A percentile compares a stretch with the other conserved stretches of the same genome.
These are phyloP conservation scores for Spilosoma lubricipeda DNA, from an alignment of 2,888 invertebrate genomes.

Conservation along the genomic window DNA sequence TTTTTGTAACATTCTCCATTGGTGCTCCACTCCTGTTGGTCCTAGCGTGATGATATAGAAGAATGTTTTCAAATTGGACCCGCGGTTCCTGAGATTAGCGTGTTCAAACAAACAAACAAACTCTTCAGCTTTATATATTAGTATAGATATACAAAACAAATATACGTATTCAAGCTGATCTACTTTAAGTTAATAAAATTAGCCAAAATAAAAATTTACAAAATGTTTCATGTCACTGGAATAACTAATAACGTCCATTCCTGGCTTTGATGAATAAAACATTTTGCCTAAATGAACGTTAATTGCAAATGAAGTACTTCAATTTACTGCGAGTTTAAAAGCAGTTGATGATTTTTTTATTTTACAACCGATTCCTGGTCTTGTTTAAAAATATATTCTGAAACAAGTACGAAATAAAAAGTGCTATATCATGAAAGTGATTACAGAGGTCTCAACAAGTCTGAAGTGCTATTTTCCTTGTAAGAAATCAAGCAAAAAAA, in stretches of 20 bases:
- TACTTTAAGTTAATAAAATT: not conserved
- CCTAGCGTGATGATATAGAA: too few species aligned
- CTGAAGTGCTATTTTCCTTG: not conserved
- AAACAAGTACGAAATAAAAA: not conserved
- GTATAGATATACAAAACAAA: too few species aligned
- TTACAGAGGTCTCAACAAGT: not conserved
- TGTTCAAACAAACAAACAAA: too few species aligned
- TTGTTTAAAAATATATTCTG: not conserved
- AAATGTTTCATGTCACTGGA: not conserved
- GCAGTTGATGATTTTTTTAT: not conserved
- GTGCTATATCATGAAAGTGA: not conserved
- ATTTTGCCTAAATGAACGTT: not conserved
- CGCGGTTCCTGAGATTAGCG: too few species aligned
- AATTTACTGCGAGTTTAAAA: not conserved
- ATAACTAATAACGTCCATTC: not conserved
- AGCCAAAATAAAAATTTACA: not conserved
- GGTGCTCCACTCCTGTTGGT: too few species aligned
- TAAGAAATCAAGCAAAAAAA: not conserved
- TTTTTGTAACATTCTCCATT: too few species aligned
- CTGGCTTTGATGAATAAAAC: not conserved
- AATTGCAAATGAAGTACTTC: not conserved
- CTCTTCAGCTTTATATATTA: too few species aligned
- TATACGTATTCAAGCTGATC: too few species aligned
- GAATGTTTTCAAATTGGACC: too few species aligned
- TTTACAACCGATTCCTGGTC: not conserved